Conservation (phyloP, 1,140 invertebrate genomes). For the Nixonia krombeini region DNA sequence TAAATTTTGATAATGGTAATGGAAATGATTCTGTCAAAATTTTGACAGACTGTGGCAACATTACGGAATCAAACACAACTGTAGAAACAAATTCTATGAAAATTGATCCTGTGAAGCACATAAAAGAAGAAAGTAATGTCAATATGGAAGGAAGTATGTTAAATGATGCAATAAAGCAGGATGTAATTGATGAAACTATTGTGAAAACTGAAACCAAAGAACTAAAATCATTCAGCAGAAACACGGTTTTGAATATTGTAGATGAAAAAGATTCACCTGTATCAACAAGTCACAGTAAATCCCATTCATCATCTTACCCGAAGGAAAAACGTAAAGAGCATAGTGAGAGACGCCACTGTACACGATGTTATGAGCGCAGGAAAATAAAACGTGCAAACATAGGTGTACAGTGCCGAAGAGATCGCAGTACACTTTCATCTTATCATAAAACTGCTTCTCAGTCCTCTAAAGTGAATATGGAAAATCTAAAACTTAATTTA, state of each 20-base stretch:
- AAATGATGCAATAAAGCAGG: conserved; percentile 35
- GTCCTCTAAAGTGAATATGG: conserved; percentile 48
- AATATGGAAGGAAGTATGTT: conserved; percentile 9
- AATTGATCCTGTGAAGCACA: conserved; percentile 4
- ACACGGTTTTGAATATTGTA: conserved; percentile 10
- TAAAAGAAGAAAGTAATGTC: conserved; percentile 13
- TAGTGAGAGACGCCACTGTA: conserved; percentile 70
- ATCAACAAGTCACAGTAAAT: conserved; percentile 22
- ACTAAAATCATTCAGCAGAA: conserved; percentile 17
- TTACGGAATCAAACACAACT: background rate
- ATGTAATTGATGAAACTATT: conserved; percentile 20
- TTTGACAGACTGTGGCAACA: too few relatives aligned
- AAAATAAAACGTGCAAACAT: conserved; percentile 76
- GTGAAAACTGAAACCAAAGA: conserved; percentile 28
- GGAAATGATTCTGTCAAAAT: background rate
- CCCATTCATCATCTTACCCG: conserved; percentile 55
- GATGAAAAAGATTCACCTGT: conserved; percentile 2
- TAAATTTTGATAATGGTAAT: background rate
- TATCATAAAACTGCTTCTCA: conserved; percentile 58
- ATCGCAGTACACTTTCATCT: conserved; percentile 52
- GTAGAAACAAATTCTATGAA: background rate
- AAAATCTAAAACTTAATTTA: conserved; percentile 64
- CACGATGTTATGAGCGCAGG: conserved; percentile 75
- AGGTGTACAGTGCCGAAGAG: conserved; percentile 76
- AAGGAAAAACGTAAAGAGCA: conserved; percentile 61